Evolutionary conservation across 2,888 invertebrate species (phyloP).

Genomic region (Pocota personata): DNA sequence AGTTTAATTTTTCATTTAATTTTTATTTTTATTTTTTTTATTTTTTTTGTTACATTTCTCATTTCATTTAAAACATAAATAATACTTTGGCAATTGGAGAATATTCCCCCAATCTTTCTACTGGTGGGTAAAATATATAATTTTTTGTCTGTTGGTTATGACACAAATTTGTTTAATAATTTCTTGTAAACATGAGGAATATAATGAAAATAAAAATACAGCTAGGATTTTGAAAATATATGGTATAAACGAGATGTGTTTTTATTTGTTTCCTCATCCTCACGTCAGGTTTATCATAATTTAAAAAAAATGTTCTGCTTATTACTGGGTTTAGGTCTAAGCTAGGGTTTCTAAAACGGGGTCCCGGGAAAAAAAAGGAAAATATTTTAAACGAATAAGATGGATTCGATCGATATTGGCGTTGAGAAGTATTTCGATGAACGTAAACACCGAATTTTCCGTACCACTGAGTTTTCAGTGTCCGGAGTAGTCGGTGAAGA

Average conservation of each 20-base stretch:
- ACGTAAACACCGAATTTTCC: no score
- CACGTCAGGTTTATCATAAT: no score
- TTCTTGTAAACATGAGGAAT: constrained; percentile 66
- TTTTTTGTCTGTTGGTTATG: constrained; percentile 33
- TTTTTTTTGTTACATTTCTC: background rate
- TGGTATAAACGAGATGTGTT: constrained; percentile 29
- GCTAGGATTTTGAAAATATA: constrained; percentile 69
- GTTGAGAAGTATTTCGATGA: no score
- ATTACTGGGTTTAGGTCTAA: background rate
- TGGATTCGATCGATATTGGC: no score
- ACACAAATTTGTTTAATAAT: constrained; percentile 43
- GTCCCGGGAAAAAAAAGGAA: no score
- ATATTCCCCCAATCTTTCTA: background rate
- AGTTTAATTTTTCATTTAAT: constrained; percentile 2
- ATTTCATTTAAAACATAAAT: constrained; percentile 8
- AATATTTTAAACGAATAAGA: no score
- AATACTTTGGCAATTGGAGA: constrained; percentile 25
- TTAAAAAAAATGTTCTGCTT: background rate
- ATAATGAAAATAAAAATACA: constrained; percentile 55
- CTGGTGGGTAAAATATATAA: background rate
- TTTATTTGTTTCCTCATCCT: constrained; percentile 12
- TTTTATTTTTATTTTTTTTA: constrained; percentile 3
- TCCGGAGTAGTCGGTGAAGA: no score
- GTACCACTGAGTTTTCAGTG: no score
- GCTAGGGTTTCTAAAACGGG: no score